Percentiles rank a stretch among this genome's conserved stretches.
Evolutionary conservation across 1,140 invertebrate genomes (phyloP).

Genomic region (Scaptomyza montana): DNA sequence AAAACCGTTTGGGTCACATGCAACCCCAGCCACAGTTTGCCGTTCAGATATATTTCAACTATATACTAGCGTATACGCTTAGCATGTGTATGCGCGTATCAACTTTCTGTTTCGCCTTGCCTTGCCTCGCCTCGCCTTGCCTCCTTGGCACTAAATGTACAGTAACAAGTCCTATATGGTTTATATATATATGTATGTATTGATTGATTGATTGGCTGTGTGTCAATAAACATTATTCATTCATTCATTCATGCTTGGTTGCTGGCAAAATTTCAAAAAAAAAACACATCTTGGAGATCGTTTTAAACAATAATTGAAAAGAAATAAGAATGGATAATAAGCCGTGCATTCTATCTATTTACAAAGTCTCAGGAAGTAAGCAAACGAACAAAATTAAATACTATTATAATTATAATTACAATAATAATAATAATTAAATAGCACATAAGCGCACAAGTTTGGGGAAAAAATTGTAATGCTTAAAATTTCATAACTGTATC

Average conservation of each 20-base stretch:
- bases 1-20: slow-evolving; percentile 50
- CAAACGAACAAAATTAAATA: not conserved
- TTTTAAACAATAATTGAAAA: slow-evolving; percentile 23
- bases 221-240: slow-evolving; percentile 5
- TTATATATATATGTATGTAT: slow-evolving; percentile 3
- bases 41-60: slow-evolving; percentile 26
- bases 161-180: slow-evolving; percentile 57
- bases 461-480: slow-evolving; percentile 36
- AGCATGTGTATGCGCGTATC: slow-evolving; percentile 7
- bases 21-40: slow-evolving; percentile 28
- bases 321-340: not conserved
- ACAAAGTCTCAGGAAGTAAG: slow-evolving; percentile 36
- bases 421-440: slow-evolving; percentile 6
- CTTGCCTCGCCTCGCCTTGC: not conserved
- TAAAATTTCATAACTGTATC: slow-evolving; percentile 72
- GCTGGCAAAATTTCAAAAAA: slow-evolving; percentile 5
- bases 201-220: slow-evolving; percentile 24
- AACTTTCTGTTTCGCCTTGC: slow-evolving; percentile 18
- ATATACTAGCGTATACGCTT: slow-evolving; percentile 21
- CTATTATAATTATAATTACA: not conserved
- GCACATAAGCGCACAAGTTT: slow-evolving; percentile 15
- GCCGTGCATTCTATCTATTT: slow-evolving; percentile 33
- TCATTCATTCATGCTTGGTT: slow-evolving; percentile 1
- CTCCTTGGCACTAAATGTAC: slow-evolving; percentile 62
- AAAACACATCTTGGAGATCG: slow-evolving; percentile 41